A percentile compares a stretch with the other conserved stretches of the same genome.
Conservation (phyloP, 2,797 vertebrate genomes). For the Smutsia gigantea region DNA sequence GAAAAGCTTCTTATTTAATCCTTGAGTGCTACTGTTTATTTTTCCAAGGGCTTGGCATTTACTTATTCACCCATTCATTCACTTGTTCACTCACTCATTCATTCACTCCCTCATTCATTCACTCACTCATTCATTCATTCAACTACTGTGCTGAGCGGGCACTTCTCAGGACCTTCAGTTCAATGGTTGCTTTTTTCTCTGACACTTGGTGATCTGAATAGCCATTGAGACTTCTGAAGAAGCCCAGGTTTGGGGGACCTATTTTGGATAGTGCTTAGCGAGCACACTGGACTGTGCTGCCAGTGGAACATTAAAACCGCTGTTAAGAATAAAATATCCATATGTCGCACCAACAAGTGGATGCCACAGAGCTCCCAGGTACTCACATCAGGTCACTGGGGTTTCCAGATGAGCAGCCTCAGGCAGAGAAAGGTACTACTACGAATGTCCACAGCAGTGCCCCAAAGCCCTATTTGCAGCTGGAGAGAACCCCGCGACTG, state of each 20-base stretch:
- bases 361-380: background rate
- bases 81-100: background rate
- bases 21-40: background rate
- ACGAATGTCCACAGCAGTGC: background rate
- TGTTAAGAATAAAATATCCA: background rate
- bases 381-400: background rate
- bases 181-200: background rate
- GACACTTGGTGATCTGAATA: background rate
- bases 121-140: background rate
- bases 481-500: too few species aligned
- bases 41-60: too few species aligned
- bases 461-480: background rate
- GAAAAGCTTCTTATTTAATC: background rate
- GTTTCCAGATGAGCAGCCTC: background rate
- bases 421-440: background rate
- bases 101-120: background rate
- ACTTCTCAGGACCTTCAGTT: too few species aligned
- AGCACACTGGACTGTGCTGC: background rate
- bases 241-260: background rate
- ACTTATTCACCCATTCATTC: background rate
- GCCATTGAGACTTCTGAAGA: background rate
- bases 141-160: accelerated
- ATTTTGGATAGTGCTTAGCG: background rate
- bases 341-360: background rate
- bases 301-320: background rate